Evolutionary conservation across 1,140 invertebrate species (phyloP), one percentile per base, ranked within the genome.

Genomic region (Macrosteles quadrilineatus): DNA sequence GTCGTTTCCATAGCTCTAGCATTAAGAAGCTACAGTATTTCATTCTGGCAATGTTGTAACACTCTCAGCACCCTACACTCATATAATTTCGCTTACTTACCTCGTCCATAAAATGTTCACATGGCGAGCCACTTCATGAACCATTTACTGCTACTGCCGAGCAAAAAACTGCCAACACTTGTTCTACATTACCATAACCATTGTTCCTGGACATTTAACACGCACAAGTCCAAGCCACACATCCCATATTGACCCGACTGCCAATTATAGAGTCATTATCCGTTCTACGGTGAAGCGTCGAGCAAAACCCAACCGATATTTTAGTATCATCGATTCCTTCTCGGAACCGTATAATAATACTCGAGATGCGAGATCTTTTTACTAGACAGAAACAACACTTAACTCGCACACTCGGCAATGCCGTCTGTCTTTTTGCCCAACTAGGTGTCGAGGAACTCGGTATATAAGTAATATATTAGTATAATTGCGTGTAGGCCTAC

Each of bases 221-320:
- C 25, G 12, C 21, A 59, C 47, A n/a, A 19, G 6, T 17, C 17
- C 47, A 11, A 14, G 25, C 55, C 27, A 12, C 55, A 59, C n/a
- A 59, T 59, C 21, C 55, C 55, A 29, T 29, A 59, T 59, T 59
- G 55, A 59, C 9, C 55, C 23, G 23, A 59, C 55, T 59, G 27
- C 55, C 55, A 59, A 59, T 59, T 59, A 59, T 59, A 59, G 55
- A 59, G 55, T 30, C 55, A 30, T 59, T 59, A 25, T 23, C 32
- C 32, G n/a, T 36, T 36, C 32, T 14, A 14, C 32, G 32, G 32
- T 4, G 32, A 36, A 36, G 32, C 32, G 32, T 36, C 32, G 4
- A 6, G 55, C 55, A 59, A 59, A 59, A 59, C 55, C 6, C 55
- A 59, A 59, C 55, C 55, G 55, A 59, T 59, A 59, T 59, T 59